These are phyloP conservation scores for Pangasius mekongensis DNA, from an alignment of 2,797 vertebrate genomes.

Conservation along the genomic window DNA sequence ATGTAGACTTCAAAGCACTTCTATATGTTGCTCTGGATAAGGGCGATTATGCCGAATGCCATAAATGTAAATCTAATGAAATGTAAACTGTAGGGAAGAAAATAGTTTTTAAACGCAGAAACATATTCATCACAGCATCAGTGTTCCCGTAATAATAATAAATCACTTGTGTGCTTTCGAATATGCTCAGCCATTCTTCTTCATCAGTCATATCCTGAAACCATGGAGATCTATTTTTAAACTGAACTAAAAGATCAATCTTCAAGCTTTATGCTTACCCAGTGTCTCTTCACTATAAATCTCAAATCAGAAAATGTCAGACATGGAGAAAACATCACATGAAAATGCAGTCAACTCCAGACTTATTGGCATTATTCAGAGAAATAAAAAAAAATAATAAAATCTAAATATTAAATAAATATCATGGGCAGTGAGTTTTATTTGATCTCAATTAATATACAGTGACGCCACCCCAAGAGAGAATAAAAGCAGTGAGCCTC, in stretches of 20 bases:
- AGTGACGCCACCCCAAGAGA: neutral
- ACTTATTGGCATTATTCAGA: too few species aligned
- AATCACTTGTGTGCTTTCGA: neutral
- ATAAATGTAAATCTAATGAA: neutral
- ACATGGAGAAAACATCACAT: neutral
- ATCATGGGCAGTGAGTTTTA: neutral
- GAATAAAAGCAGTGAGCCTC: neutral
- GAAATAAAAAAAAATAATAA: neutral
- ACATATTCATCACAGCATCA: neutral
- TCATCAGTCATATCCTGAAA: conserved; percentile 14
- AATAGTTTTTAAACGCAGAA: conserved; percentile 12
- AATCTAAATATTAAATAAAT: neutral
- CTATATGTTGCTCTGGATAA: neutral
- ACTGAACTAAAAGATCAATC: conserved; percentile 8
- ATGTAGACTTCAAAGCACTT: neutral
- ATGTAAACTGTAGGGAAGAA: neutral
- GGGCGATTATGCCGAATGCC: neutral
- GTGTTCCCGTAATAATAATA: neutral
- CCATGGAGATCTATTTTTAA: conserved; percentile 31
- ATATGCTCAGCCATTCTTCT: conserved; percentile 5
- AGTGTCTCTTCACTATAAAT: conserved; percentile 12
- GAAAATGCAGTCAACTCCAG: neutral
- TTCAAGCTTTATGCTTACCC: neutral
- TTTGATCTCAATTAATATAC: neutral
- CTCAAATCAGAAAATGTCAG: neutral